These are phyloP conservation scores for Psophia crepitans DNA, from an alignment of 2,113 vertebrate genomes.

Conservation along the genomic window DNA sequence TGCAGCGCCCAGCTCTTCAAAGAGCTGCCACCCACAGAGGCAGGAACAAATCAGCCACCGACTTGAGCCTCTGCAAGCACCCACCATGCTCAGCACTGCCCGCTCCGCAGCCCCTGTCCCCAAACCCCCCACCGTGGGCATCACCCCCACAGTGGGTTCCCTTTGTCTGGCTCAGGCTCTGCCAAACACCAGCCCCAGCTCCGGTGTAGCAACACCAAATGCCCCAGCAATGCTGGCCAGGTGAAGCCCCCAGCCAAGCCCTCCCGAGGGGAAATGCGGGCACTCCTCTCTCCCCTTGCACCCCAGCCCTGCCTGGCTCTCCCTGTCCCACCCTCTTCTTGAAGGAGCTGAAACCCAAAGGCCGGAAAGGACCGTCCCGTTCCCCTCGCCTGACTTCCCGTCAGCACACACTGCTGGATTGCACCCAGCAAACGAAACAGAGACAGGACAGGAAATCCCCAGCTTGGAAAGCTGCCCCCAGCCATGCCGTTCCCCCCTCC, in stretches of 20 bases:
- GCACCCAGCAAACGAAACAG: background rate
- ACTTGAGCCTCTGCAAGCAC: background rate
- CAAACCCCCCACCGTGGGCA: rapidly evolving
- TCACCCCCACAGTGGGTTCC: rapidly evolving
- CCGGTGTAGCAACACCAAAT: rapidly evolving
- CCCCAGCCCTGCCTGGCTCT: background rate
- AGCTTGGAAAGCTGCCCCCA: background rate
- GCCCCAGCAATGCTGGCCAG: no score
- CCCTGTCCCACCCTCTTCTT: constrained; percentile 38
- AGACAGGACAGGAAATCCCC: constrained; percentile 27
- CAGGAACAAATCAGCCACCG: background rate
- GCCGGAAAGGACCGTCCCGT: constrained; percentile 40
- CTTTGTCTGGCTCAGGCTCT: background rate
- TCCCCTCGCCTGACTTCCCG: constrained; percentile 52
- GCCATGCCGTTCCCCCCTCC: background rate
- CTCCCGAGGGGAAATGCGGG: rapidly evolving
- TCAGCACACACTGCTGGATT: constrained; percentile 7
- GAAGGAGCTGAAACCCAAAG: constrained; percentile 10
- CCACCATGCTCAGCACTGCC: rapidly evolving
- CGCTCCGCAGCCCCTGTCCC: background rate
- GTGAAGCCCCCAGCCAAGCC: background rate
- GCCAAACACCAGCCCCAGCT: background rate
- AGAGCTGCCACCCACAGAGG: rapidly evolving
- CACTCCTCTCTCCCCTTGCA: rapidly evolving
- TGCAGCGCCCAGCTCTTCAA: background rate